phyloP scores from a whole-genome alignment of 1,140 invertebrate genomes.

The Drosophila rhopaloa region DNA sequence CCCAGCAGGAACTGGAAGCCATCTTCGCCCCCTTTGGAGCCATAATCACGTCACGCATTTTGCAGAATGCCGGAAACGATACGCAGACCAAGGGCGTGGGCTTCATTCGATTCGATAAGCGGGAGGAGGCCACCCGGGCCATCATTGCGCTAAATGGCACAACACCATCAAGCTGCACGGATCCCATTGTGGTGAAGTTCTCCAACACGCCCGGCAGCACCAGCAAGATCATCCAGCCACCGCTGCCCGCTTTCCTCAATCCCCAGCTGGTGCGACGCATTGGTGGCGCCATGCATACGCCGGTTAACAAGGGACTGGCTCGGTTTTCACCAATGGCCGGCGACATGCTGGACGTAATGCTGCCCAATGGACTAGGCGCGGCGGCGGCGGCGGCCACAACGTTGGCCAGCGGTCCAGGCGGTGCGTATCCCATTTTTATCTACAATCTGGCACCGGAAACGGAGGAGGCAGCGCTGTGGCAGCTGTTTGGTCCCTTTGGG shows the following conservation, averaged over 20 bases:
- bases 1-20: slow-evolving; percentile 92
- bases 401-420: slow-evolving; percentile 84
- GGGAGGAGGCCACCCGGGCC: slow-evolving; percentile 87
- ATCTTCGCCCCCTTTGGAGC: slow-evolving; percentile 92
- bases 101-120: slow-evolving; percentile 88
- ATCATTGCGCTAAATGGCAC: slow-evolving; percentile 87
- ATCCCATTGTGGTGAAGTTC: slow-evolving; percentile 87
- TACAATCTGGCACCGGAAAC: slow-evolving; percentile 99
- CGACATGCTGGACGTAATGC: slow-evolving; percentile 91
- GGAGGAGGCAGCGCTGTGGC: slow-evolving; percentile 99
- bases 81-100: slow-evolving; percentile 87
- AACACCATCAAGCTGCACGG: slow-evolving; percentile 86
- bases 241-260: slow-evolving; percentile 85
- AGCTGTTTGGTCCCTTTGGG: slow-evolving; percentile 99
- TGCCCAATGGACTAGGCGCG: slow-evolving; percentile 90
- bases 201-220: slow-evolving; percentile 87
- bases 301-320: slow-evolving; percentile 94
- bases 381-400: slow-evolving; percentile 91
- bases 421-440: slow-evolving; percentile 99
- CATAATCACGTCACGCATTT: slow-evolving; percentile 94
- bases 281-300: slow-evolving; percentile 92
- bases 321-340: slow-evolving; percentile 94
- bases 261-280: slow-evolving; percentile 86
- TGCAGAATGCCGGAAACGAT: slow-evolving; percentile 88
- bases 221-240: slow-evolving; percentile 85